A percentile compares a stretch with the other conserved stretches of the same genome.
phyloP scores from a whole-genome alignment of 2,888 invertebrate genomes.

The Parascotia fuliginaria region DNA sequence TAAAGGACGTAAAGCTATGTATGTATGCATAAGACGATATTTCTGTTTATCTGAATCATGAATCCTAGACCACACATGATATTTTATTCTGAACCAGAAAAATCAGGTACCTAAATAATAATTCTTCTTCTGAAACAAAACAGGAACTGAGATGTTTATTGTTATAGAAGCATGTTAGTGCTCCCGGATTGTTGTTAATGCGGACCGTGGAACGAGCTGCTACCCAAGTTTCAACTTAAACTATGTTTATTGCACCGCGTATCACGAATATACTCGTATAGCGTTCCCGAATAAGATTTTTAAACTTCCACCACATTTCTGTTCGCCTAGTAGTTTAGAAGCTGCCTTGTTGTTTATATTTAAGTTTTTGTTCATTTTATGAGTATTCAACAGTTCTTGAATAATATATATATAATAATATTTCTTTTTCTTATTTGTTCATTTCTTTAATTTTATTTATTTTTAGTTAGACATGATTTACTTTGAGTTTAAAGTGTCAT shows the following conservation, averaged over 20 bases:
- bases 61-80: no score
- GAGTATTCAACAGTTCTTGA: no score
- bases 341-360: constrained; percentile 30
- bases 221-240: constrained; percentile 34
- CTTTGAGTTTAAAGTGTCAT: no score
- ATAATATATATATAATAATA: no score
- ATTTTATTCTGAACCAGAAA: no score
- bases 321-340: constrained; percentile 25
- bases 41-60: no score
- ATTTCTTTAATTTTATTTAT: no score
- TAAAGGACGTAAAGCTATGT: no score
- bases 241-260: constrained; percentile 34
- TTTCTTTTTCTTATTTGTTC: no score
- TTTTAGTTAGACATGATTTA: no score
- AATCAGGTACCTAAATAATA: constrained; percentile 17
- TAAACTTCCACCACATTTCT: constrained; percentile 24
- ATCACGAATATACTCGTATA: constrained; percentile 28
- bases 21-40: no score
- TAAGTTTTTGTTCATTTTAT: background rate
- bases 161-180: constrained; percentile 38
- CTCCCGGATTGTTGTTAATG: constrained; percentile 42
- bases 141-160: constrained; percentile 42
- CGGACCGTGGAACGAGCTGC: constrained; percentile 25
- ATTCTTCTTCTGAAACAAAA: constrained; percentile 27
- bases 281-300: constrained; percentile 30